Evolutionary conservation across 2,113 vertebrate species (phyloP).

Genomic region (Bubalus kerabau): DNA sequence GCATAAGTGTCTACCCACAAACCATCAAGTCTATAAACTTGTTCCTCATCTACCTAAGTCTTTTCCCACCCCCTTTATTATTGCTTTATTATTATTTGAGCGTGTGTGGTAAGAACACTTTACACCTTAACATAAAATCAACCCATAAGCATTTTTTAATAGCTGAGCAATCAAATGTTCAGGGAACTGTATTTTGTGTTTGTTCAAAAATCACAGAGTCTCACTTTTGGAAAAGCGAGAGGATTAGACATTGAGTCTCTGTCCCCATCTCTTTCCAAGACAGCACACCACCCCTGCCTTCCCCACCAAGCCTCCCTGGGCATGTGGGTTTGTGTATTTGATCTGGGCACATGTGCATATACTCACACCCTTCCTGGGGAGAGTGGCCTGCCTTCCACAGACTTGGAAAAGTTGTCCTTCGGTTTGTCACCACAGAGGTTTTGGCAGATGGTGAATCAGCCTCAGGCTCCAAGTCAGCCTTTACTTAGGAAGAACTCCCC

Average conservation of each 20-base stretch:
- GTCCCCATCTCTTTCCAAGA: not conserved
- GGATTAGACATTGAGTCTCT: not conserved
- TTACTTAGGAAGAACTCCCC: constrained; percentile 47
- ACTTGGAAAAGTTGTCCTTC: not conserved
- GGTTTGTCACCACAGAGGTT: not conserved
- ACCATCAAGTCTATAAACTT: not conserved
- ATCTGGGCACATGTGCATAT: not conserved
- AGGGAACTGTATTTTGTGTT: not conserved
- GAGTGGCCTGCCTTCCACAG: not conserved
- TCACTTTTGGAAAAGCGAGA: not conserved
- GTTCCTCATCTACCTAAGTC: not conserved
- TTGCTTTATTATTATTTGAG: not conserved
- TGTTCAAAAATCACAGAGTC: not conserved
- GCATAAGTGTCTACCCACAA: not conserved
- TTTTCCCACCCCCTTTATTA: not conserved
- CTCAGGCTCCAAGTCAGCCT: not conserved
- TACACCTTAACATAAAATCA: not conserved
- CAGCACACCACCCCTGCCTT: not conserved
- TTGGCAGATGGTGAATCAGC: constrained; percentile 38
- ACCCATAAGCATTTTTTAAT: not conserved
- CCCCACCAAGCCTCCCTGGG: too few species aligned
- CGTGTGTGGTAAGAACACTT: not conserved
- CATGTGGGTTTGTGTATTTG: not conserved
- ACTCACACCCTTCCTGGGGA: not conserved
- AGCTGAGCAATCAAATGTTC: not conserved